Evolutionary conservation across 1,140 invertebrate genomes (phyloP), one percentile per base, ranked within the genome.

Genomic region (Bilobella aurantiaca): DNA sequence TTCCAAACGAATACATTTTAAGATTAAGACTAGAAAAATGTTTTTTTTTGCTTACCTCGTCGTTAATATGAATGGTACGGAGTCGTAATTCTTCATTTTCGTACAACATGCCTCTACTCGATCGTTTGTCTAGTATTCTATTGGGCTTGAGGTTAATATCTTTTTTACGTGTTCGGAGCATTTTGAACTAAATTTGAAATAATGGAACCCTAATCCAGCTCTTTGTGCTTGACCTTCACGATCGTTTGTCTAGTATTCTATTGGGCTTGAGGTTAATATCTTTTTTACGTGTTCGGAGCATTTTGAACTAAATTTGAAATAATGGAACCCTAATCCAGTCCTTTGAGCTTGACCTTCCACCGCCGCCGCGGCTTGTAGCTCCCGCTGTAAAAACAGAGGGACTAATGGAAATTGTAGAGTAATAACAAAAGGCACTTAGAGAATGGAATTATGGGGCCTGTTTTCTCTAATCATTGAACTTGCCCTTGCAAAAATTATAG

Each of bases 61-160:
- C 90, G 78, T 91, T 92, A 74, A 93, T 93, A 74, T 91, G 89
- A 75, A 93, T 91, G 27, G 90, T 93, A 68, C 89, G 84, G 74
- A 93, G 78, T 72, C 90, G 80, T n/a, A 93, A 81, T 75, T 92
- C 90, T 77, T 93, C 90, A 80, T 93, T 93, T 79, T 93, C 90
- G 79, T 68, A 74, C 3, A 75, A 88, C 75, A 75, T 75, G 16
- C 74, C 73, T 8, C 74, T 62, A 56, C 71, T 71, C 0, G 74
- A 75, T 57, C 74, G 68, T 73, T 77, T 77, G 72, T 77, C 76
- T 60, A 76, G 70, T 63, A 84, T 83, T 63, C 86, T 79, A 77
- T 87, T 87, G 23, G 85, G 85, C 73, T 87, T 87, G 75, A 87
- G 79, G 76, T 83, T 86, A 73, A 84, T 81, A 79, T 87, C 86